phyloP scores from a whole-genome alignment of 2,113 vertebrate species.

The Notiomystis cincta region DNA sequence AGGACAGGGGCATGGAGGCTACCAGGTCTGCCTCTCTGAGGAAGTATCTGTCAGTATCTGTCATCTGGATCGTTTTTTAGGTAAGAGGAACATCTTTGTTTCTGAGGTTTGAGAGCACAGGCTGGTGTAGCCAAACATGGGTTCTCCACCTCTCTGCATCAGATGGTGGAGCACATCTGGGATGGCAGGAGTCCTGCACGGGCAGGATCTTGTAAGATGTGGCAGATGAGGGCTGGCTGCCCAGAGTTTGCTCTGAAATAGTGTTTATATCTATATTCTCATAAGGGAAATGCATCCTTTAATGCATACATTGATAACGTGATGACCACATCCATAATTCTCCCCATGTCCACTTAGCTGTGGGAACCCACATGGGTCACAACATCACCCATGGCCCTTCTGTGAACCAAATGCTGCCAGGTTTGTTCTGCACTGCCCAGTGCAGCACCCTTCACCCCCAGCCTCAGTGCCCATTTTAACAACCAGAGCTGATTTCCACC shows the following conservation, averaged over 20 bases:
- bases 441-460: background rate
- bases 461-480: background rate
- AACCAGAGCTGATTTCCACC: background rate
- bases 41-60: background rate
- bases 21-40: background rate
- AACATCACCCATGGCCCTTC: background rate
- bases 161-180: background rate
- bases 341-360: background rate
- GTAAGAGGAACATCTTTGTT: background rate
- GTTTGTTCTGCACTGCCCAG: background rate
- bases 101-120: background rate
- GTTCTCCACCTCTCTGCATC: background rate
- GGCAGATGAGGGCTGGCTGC: background rate
- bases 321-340: background rate
- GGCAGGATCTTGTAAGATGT: background rate
- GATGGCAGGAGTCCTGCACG: background rate
- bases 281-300: background rate
- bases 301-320: background rate
- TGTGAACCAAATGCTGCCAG: fast-evolving
- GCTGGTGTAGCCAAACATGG: background rate
- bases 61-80: background rate
- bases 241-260: background rate
- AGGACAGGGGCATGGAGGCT: background rate
- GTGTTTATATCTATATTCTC: background rate
- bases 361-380: background rate